Conservation (phyloP, 2,888 invertebrate genomes). For the Macroteleia sp. region DNA sequence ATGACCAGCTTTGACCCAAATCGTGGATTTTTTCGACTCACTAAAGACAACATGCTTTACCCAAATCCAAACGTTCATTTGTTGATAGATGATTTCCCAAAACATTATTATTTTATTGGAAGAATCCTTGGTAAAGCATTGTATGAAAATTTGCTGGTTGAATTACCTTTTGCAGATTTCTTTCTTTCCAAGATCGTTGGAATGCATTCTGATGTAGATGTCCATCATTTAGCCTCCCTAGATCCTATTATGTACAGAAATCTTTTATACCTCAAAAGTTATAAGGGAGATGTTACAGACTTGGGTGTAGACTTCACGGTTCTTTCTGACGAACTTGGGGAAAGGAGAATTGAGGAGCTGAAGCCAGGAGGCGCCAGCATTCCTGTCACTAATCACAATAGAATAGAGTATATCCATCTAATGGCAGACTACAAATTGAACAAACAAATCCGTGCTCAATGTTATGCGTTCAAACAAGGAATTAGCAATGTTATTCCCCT, state of each 20-base stretch:
- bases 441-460: constrained; percentile 93
- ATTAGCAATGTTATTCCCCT: constrained; percentile 95
- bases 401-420: constrained; percentile 97
- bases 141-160: constrained; percentile 97
- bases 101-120: constrained; percentile 93
- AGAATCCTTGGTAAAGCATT: constrained; percentile 97
- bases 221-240: constrained; percentile 96
- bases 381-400: constrained; percentile 95
- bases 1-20: constrained; percentile 99
- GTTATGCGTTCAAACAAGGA: constrained; percentile 94
- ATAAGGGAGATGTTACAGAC: constrained; percentile 93
- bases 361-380: constrained; percentile 96
- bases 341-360: constrained; percentile 94
- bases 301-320: constrained; percentile 97
- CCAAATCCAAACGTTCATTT: constrained; percentile 97
- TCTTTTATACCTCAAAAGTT: constrained; percentile 93
- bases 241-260: constrained; percentile 97
- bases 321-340: constrained; percentile 94
- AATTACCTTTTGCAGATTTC: constrained; percentile 97
- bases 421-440: constrained; percentile 98
- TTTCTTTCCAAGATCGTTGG: constrained; percentile 95
- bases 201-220: constrained; percentile 91
- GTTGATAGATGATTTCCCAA: constrained; percentile 92
- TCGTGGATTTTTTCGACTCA: constrained; percentile 94
- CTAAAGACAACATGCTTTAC: constrained; percentile 96